Evolutionary conservation across 2,888 invertebrate species (phyloP).

Genomic region (Xestia rhomboidea): DNA sequence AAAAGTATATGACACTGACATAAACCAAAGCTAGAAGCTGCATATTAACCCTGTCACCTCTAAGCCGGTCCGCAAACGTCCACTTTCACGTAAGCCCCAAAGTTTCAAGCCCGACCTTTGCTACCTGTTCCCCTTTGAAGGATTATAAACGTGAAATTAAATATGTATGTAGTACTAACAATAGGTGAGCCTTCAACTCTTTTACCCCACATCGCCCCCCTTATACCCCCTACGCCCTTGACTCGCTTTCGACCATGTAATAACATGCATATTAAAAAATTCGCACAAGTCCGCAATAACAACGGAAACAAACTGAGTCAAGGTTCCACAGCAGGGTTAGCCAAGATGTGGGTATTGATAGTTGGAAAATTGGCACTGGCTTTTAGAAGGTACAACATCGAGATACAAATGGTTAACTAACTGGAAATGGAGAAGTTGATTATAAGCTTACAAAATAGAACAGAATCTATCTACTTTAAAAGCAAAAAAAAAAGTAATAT

Average conservation of each 20-base stretch:
- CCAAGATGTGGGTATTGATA: conserved; percentile 34
- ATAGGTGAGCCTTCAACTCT: conserved; percentile 54
- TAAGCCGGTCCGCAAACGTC: conserved; percentile 43
- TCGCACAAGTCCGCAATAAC: conserved; percentile 55
- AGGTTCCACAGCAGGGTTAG: conserved; percentile 34
- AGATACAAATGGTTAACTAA: neutral
- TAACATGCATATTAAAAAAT: conserved; percentile 59
- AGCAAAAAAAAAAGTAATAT: too few species aligned
- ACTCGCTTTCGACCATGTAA: conserved; percentile 45
- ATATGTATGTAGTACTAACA: conserved; percentile 49
- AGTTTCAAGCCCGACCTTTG: conserved; percentile 43
- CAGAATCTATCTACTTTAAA: too few species aligned
- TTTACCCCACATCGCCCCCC: neutral
- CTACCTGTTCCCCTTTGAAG: conserved; percentile 46
- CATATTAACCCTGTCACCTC: conserved; percentile 37
- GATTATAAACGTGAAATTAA: conserved; percentile 56
- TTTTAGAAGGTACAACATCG: neutral
- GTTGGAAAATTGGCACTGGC: conserved; percentile 18
- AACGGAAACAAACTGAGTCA: conserved; percentile 38
- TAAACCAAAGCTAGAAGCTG: conserved; percentile 29
- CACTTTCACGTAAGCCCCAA: conserved; percentile 30
- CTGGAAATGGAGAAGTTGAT: neutral
- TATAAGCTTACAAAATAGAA: neutral
- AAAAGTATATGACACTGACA: neutral
- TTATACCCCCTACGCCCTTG: conserved; percentile 26